These are phyloP conservation scores for Cyphomyrus plagiostoma DNA, from an alignment of 2,113 vertebrate genomes.

Conservation along the genomic window DNA sequence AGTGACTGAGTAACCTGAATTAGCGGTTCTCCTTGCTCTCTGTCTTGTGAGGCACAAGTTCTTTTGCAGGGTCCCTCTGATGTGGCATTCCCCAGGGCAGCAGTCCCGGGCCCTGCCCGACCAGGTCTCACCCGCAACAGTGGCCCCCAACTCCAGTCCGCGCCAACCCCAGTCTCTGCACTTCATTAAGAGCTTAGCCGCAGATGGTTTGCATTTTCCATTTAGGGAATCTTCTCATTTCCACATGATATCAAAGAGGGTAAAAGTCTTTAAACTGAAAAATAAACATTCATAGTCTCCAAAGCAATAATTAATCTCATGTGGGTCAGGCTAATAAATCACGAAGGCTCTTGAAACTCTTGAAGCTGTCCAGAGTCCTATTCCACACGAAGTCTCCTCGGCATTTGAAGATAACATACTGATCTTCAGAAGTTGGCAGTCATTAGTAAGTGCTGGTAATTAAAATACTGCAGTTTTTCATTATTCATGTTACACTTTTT, in stretches of 20 bases:
- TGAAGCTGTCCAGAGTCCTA: constrained; percentile 31
- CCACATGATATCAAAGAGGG: constrained; percentile 92
- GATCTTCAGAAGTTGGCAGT: background rate
- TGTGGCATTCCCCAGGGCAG: constrained; percentile 36
- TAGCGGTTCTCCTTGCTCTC: background rate
- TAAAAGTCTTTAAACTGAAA: constrained; percentile 76
- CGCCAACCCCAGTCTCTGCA: constrained; percentile 65
- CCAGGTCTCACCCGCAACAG: constrained; percentile 51
- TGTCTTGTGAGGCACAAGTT: background rate
- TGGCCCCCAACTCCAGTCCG: constrained; percentile 54
- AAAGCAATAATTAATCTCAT: constrained; percentile 83
- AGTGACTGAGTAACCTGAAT: background rate
- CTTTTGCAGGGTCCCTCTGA: constrained; percentile 21
- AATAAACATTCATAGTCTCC: constrained; percentile 80
- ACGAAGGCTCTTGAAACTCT: constrained; percentile 67
- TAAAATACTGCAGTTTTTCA: background rate
- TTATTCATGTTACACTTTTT: constrained; percentile 22
- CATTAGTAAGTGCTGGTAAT: constrained; percentile 24
- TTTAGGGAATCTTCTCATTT: constrained; percentile 83
- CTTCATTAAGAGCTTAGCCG: constrained; percentile 82
- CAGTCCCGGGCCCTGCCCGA: constrained; percentile 41
- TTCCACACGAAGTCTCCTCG: constrained; percentile 40
- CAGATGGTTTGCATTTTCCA: constrained; percentile 91
- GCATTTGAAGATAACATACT: constrained; percentile 30
- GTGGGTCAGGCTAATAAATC: constrained; percentile 79